Evolutionary conservation across 2,888 invertebrate genomes (phyloP).

Genomic region (Crepidodera aurea): DNA sequence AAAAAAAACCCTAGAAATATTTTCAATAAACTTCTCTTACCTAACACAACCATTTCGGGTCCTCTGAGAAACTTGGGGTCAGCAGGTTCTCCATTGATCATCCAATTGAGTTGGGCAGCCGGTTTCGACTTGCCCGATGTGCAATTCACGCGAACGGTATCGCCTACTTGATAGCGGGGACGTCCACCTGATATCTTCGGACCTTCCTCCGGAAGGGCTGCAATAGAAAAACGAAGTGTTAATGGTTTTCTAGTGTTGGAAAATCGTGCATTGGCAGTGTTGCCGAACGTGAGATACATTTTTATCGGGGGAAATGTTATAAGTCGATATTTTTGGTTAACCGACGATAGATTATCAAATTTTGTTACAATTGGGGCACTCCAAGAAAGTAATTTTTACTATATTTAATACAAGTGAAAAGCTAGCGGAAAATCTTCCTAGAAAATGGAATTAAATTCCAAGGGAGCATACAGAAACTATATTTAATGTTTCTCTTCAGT

Average conservation of each 20-base stretch:
- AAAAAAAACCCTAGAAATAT: no score
- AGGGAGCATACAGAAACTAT: no score
- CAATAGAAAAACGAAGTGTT: slow-evolving; percentile 46
- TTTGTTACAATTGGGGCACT: no score
- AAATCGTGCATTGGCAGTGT: neutral
- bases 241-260: slow-evolving; percentile 20
- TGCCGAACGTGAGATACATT: neutral
- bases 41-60: slow-evolving; percentile 64
- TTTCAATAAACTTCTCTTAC: slow-evolving; percentile 26
- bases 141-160: slow-evolving; percentile 84
- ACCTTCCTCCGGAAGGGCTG: slow-evolving; percentile 82
- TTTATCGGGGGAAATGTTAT: neutral
- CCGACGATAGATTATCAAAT: no score
- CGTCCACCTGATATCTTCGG: slow-evolving; percentile 84
- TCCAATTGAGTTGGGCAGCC: slow-evolving; percentile 84
- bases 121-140: slow-evolving; percentile 84
- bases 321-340: no score
- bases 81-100: slow-evolving; percentile 83
- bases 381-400: no score
- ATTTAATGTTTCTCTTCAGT: no score
- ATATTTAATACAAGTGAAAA: no score
- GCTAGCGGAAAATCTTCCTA: no score
- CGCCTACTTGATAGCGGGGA: slow-evolving; percentile 83
- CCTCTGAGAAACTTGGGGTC: slow-evolving; percentile 62
- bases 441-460: no score